Conservation (phyloP, 2,888 invertebrate genomes). For the Baccha elongata region DNA sequence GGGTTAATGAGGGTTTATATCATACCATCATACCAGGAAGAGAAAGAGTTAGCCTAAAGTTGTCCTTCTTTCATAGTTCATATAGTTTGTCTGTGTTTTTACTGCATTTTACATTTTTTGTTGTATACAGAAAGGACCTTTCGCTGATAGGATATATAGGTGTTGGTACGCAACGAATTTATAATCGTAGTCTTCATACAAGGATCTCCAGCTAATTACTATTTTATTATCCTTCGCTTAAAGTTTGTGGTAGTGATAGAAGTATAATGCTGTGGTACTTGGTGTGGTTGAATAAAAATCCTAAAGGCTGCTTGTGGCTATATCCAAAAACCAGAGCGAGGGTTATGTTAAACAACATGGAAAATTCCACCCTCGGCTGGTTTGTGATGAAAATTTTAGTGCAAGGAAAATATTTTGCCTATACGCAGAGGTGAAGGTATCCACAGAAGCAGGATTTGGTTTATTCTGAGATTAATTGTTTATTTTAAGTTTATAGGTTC, state of each 20-base stretch:
- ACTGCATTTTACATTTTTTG: constrained; percentile 19
- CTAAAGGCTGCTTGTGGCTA: constrained; percentile 43
- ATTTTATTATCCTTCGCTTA: constrained; percentile 39
- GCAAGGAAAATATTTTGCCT: no score
- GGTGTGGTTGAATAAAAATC: constrained; percentile 30
- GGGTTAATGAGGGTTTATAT: constrained; percentile 72
- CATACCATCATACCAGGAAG: constrained; percentile 34
- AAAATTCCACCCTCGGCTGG: background rate
- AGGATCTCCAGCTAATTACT: constrained; percentile 64
- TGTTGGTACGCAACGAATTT: constrained; percentile 69
- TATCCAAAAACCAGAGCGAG: constrained; percentile 1
- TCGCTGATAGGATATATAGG: background rate
- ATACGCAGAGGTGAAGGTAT: no score
- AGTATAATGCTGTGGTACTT: no score
- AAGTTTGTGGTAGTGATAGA: constrained; percentile 12
- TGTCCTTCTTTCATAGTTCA: constrained; percentile 37
- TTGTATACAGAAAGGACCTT: no score
- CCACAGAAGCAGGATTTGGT: no score
- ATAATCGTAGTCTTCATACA: constrained; percentile 67
- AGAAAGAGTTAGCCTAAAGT: constrained; percentile 50
- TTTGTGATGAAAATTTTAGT: no score
- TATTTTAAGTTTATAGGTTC: no score
- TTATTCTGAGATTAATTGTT: no score
- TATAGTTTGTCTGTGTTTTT: no score
- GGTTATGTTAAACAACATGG: background rate